A percentile compares a stretch with the other conserved stretches of the same genome.
These are phyloP conservation scores for Daphoenositta chrysoptera DNA, from an alignment of 2,113 vertebrate species.

Conservation along the genomic window DNA sequence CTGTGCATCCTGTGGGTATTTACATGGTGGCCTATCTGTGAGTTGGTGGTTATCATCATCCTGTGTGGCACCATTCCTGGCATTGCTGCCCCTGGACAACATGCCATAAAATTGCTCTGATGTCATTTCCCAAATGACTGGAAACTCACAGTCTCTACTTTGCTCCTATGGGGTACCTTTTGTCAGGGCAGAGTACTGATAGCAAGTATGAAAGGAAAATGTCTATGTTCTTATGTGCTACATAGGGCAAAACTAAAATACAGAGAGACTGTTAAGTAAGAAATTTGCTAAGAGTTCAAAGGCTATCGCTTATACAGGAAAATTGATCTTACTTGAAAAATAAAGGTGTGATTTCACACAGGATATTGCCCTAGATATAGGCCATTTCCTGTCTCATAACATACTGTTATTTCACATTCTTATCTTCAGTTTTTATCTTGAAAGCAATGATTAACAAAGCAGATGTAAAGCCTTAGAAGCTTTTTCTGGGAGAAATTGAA, in stretches of 20 bases:
- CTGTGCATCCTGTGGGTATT: not conserved
- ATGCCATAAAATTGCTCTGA: not conserved
- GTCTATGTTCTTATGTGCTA: not conserved
- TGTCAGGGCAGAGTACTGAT: not conserved
- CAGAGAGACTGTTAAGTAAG: not conserved
- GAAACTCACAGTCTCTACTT: not conserved
- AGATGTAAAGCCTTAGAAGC: slow-evolving; percentile 24
- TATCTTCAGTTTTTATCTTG: slow-evolving; percentile 51
- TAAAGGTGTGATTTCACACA: slow-evolving; percentile 61
- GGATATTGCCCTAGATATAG: slow-evolving; percentile 37
- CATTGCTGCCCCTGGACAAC: not conserved
- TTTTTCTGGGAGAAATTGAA: slow-evolving; percentile 6
- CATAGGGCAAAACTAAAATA: not conserved
- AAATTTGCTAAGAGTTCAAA: slow-evolving; percentile 41
- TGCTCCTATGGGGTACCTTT: not conserved
- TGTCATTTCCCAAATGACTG: not conserved
- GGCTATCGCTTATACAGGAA: slow-evolving; percentile 24
- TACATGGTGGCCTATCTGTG: not conserved
- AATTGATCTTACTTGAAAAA: slow-evolving; percentile 49
- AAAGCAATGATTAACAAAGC: slow-evolving; percentile 62
- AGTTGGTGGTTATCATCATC: not conserved
- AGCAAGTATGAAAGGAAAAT: not conserved
- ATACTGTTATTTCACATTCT: slow-evolving; percentile 6
- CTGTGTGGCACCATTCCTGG: not conserved
- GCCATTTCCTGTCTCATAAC: not conserved